Conservation (phyloP, 2,797 vertebrate species). For the Brachyrhaphis roseni region DNA sequence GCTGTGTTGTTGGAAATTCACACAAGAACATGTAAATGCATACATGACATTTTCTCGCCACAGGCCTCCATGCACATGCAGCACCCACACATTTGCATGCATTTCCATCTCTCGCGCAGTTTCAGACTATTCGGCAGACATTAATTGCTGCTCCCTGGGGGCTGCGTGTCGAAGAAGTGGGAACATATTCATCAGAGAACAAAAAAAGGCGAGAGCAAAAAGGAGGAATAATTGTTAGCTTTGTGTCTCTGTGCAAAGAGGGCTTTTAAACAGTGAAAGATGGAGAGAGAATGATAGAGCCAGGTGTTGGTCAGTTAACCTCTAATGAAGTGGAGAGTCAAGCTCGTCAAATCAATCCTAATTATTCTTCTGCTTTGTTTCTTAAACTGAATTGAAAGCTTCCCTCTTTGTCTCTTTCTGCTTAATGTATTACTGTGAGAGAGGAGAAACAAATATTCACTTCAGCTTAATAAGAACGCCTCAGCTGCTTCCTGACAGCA, state of each 20-base stretch:
- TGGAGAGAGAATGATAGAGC: not conserved
- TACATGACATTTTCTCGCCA: not conserved
- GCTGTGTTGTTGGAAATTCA: not conserved
- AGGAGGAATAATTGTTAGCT: slow-evolving; percentile 13
- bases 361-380: not conserved
- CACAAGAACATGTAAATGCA: not conserved
- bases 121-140: slow-evolving; percentile 20
- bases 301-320: not conserved
- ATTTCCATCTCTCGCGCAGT: slow-evolving; percentile 20
- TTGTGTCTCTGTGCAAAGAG: not conserved
- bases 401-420: slow-evolving; percentile 1
- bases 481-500: not conserved
- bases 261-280: not conserved
- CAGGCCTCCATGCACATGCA: not conserved
- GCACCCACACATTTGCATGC: slow-evolving; percentile 5
- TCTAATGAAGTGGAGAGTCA: not conserved
- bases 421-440: not conserved
- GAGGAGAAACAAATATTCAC: not conserved
- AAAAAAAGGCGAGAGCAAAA: slow-evolving; percentile 16
- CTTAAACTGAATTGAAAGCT: not conserved
- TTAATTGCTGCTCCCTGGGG: slow-evolving; percentile 37
- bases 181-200: slow-evolving; percentile 25
- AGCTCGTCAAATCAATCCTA: not conserved
- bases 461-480: not conserved
- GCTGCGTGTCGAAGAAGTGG: slow-evolving; percentile 21